Conservation (phyloP, 2,113 vertebrate genomes). For the Equus quagga region DNA sequence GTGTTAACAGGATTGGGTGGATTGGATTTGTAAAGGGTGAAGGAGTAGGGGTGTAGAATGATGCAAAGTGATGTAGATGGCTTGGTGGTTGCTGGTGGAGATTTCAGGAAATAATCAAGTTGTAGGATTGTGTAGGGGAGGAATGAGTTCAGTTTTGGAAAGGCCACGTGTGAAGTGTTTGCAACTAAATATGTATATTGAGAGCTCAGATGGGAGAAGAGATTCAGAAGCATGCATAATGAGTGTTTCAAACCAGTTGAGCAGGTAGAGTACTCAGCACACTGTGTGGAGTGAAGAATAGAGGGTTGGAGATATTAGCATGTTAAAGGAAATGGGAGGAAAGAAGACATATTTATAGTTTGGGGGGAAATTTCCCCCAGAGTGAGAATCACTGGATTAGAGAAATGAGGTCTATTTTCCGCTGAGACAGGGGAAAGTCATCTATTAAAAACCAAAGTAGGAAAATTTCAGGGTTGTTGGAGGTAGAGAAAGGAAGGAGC, state of each 20-base stretch:
- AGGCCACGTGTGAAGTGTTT: not conserved
- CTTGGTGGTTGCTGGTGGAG: not conserved
- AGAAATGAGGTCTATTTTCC: not conserved
- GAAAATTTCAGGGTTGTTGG: not conserved
- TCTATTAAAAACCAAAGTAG: not conserved
- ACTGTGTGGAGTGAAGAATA: not conserved
- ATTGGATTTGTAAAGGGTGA: not conserved
- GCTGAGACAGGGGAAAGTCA: not conserved
- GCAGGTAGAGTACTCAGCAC: not conserved
- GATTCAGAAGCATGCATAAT: not conserved
- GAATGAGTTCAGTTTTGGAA: not conserved
- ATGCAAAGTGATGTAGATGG: not conserved
- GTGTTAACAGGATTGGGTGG: not conserved
- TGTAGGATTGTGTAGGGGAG: not conserved
- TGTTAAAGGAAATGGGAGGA: not conserved
- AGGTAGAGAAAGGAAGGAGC: not conserved
- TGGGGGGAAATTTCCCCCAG: not conserved
- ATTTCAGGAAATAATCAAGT: not conserved
- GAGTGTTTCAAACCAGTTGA: not conserved
- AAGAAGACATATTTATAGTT: not conserved
- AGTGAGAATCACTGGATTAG: not conserved
- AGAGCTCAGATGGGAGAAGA: not conserved
- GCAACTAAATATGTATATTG: not conserved
- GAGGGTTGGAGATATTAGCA: not conserved
- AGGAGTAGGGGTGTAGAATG: not conserved